A percentile compares a stretch with the other conserved stretches of the same genome.
These are phyloP conservation scores for Belonocnema kinseyi DNA, from an alignment of 1,140 invertebrate genomes.

Conservation along the genomic window DNA sequence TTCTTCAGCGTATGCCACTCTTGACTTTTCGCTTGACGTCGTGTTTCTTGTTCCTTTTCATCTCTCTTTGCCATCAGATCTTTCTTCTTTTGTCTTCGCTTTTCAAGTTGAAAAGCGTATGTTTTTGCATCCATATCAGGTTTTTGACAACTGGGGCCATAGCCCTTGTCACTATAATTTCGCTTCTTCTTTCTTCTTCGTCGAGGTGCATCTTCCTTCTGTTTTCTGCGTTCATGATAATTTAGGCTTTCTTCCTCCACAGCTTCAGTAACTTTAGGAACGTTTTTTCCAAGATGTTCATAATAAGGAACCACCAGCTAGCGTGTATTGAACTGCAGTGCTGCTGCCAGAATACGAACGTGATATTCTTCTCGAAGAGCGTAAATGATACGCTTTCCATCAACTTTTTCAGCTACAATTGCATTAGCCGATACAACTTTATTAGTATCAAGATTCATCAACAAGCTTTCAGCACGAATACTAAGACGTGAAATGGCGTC, in stretches of 20 bases:
- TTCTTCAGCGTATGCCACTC: neutral
- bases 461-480: neutral
- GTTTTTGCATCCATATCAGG: neutral
- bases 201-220: neutral
- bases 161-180: neutral
- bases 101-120: neutral
- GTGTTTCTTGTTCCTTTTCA: neutral
- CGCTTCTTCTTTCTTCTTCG: neutral
- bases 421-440: neutral
- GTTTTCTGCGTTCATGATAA: neutral
- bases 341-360: neutral
- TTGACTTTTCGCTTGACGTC: neutral
- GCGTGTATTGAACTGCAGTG: neutral
- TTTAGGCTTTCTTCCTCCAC: neutral
- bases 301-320: neutral
- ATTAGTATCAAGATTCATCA: constrained; percentile 1
- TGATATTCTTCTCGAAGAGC: neutral
- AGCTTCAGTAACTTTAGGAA: neutral
- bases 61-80: too few species aligned
- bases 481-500: neutral
- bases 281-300: neutral
- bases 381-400: neutral
- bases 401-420: constrained; percentile 9
- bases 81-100: too few species aligned
- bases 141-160: neutral